Percentiles rank a stretch among this genome's conserved stretches.
phyloP scores from a whole-genome alignment of 1,140 invertebrate genomes.

The Cephus cinctus region DNA sequence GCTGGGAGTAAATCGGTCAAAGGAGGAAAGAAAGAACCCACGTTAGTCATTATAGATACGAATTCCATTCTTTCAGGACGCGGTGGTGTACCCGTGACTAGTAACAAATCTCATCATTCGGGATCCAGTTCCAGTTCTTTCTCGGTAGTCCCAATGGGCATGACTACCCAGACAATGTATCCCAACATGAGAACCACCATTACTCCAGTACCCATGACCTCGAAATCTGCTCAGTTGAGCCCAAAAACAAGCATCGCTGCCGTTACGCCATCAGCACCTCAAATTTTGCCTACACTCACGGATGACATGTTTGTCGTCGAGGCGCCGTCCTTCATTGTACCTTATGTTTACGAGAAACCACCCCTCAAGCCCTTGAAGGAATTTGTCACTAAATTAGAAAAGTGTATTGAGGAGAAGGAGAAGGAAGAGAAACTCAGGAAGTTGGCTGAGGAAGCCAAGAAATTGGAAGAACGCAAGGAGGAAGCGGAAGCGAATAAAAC shows the following conservation, averaged over 20 bases:
- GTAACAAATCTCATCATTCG: conserved; percentile 34
- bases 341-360: conserved; percentile 89
- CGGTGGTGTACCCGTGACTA: conserved; percentile 61
- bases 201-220: conserved; percentile 58
- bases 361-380: conserved; percentile 75
- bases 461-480: conserved; percentile 31
- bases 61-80: conserved; percentile 69
- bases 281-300: conserved; percentile 74
- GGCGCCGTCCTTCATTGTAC: conserved; percentile 87
- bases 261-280: conserved; percentile 53
- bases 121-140: conserved; percentile 46
- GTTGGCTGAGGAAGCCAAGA: conserved; percentile 40
- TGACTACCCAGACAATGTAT: conserved; percentile 60
- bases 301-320: conserved; percentile 90
- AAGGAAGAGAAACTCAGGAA: conserved; percentile 31
- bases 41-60: conserved; percentile 76
- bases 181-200: conserved; percentile 62
- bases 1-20: conserved; percentile 56
- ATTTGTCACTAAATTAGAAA: conserved; percentile 68
- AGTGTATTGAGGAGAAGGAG: conserved; percentile 61
- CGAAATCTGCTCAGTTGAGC: conserved; percentile 32
- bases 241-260: conserved; percentile 42
- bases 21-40: conserved; percentile 71
- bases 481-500: conserved; percentile 49
- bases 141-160: conserved; percentile 55